These are phyloP conservation scores for Acromyrmex heyeri DNA, from an alignment of 1,140 invertebrate genomes.

Conservation along the genomic window DNA sequence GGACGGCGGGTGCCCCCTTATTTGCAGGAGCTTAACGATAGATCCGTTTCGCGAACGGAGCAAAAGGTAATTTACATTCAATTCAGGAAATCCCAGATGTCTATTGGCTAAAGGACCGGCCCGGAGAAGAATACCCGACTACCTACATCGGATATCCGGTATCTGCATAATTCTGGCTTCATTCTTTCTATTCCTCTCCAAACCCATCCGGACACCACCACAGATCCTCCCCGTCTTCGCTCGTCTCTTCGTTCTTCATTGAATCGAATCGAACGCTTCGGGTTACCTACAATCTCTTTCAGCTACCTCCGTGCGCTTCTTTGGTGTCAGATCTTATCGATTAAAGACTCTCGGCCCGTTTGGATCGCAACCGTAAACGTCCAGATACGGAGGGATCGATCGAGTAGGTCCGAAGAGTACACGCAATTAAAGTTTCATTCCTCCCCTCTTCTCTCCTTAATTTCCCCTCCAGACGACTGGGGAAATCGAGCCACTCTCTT, in stretches of 20 bases:
- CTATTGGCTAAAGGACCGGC: constrained; percentile 77
- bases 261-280: constrained; percentile 56
- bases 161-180: constrained; percentile 81
- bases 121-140: constrained; percentile 79
- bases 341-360: constrained; percentile 1
- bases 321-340: constrained; percentile 45
- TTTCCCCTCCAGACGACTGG: constrained; percentile 50
- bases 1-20: constrained; percentile 68
- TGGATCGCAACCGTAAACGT: constrained; percentile 29
- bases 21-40: constrained; percentile 80
- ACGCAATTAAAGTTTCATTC: constrained; percentile 84
- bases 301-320: not conserved
- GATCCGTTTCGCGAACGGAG: constrained; percentile 79
- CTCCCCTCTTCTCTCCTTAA: constrained; percentile 68
- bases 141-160: constrained; percentile 76
- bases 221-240: not conserved
- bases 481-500: constrained; percentile 65
- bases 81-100: constrained; percentile 82
- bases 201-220: constrained; percentile 51
- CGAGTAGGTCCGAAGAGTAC: constrained; percentile 72
- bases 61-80: constrained; percentile 83
- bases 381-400: constrained; percentile 29
- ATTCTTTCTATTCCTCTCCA: constrained; percentile 65
- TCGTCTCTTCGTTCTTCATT: constrained; percentile 26
- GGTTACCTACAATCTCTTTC: not conserved